Conservation (phyloP, 2,797 vertebrate genomes). For the Rhinophrynus dorsalis region DNA sequence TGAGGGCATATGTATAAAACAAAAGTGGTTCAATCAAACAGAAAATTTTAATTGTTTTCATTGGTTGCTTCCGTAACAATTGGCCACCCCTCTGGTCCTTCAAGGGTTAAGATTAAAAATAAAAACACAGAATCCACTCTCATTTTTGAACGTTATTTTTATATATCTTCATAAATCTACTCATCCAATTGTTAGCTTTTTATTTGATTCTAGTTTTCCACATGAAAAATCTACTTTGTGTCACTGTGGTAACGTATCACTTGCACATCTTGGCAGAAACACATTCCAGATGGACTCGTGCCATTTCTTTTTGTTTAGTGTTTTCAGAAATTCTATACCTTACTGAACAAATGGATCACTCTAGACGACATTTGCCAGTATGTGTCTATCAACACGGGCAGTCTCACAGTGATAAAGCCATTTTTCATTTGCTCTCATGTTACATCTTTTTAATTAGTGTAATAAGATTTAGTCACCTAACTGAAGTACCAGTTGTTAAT, state of each 20-base stretch:
- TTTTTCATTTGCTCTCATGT: slow-evolving; percentile 24
- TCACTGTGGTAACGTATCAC: not conserved
- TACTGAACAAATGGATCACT: slow-evolving; percentile 33
- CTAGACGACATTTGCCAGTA: slow-evolving; percentile 33
- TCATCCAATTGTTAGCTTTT: too few species aligned
- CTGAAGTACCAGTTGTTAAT: slow-evolving; percentile 11
- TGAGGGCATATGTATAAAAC: too few species aligned
- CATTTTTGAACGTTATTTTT: too few species aligned
- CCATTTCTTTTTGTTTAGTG: slow-evolving; percentile 7
- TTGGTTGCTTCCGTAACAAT: too few species aligned
- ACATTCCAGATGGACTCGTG: slow-evolving; percentile 2
- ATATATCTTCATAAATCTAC: too few species aligned
- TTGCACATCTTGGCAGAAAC: not conserved
- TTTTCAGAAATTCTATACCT: slow-evolving; percentile 32
- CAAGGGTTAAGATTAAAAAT: too few species aligned
- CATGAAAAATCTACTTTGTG: too few species aligned
- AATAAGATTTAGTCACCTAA: slow-evolving; percentile 10
- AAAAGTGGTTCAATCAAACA: too few species aligned
- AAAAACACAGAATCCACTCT: too few species aligned
- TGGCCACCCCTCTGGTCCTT: too few species aligned
- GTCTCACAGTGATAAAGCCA: slow-evolving; percentile 13
- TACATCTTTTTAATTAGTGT: slow-evolving; percentile 17
- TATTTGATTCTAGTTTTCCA: too few species aligned
- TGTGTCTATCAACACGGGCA: slow-evolving; percentile 40
- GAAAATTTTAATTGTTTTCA: too few species aligned